A percentile compares a stretch with the other conserved stretches of the same genome.
Conservation (phyloP, 2,113 vertebrate species). For the Baryphthengus martii region DNA sequence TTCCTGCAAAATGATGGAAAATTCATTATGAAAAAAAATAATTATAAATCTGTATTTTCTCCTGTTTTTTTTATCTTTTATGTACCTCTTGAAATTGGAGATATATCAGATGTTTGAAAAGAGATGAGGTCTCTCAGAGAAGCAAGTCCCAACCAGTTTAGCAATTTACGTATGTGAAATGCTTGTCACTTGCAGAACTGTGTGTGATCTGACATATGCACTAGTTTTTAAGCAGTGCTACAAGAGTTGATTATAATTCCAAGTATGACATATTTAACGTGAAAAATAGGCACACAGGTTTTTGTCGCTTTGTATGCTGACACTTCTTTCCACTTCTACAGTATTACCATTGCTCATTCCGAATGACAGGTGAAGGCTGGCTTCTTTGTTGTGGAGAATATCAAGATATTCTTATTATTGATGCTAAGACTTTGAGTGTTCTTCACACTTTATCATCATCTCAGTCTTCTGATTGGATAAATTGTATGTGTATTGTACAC, state of each 20-base stretch:
- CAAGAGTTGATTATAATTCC: not conserved
- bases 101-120: not conserved
- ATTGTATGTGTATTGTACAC: slow-evolving; percentile 76
- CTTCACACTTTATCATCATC: slow-evolving; percentile 71
- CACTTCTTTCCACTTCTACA: slow-evolving; percentile 20
- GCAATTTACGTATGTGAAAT: not conserved
- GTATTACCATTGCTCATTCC: slow-evolving; percentile 81
- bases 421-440: slow-evolving; percentile 72
- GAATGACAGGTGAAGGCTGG: slow-evolving; percentile 82
- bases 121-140: not conserved
- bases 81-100: not conserved
- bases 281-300: not conserved
- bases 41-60: not conserved
- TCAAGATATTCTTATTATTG: slow-evolving; percentile 76
- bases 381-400: slow-evolving; percentile 83
- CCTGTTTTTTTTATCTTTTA: not conserved
- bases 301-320: not conserved
- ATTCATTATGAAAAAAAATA: not conserved
- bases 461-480: slow-evolving; percentile 76
- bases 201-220: not conserved
- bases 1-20: not conserved
- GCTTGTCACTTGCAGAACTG: not conserved
- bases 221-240: not conserved
- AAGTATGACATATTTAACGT: not conserved
- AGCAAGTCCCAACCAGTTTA: not conserved